A percentile compares a stretch with the other conserved stretches of the same genome.
Evolutionary conservation across 2,113 vertebrate genomes (phyloP).

Genomic region (Sinocyclocheilus rhinocerous): DNA sequence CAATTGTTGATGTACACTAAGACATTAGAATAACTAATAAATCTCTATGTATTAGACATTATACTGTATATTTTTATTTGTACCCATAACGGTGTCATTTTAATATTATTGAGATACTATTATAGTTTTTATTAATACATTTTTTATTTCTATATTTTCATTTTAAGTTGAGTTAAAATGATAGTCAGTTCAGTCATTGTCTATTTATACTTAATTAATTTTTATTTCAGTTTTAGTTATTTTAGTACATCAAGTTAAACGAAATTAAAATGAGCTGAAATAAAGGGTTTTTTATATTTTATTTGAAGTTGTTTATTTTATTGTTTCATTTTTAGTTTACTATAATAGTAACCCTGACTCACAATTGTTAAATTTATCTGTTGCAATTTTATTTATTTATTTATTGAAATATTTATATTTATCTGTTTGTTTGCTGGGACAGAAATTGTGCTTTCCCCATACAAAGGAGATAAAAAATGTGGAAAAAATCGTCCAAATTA

Average conservation of each 20-base stretch:
- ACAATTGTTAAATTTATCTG: not conserved
- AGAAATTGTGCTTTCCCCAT: not conserved
- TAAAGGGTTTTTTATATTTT: too few relatives aligned
- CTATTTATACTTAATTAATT: too few relatives aligned
- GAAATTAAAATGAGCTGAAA: too few relatives aligned
- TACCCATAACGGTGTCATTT: not conserved
- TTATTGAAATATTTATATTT: not conserved
- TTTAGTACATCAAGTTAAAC: too few relatives aligned
- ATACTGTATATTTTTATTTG: not conserved
- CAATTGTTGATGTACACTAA: not conserved
- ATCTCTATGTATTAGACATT: not conserved
- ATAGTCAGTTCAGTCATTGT: too few relatives aligned
- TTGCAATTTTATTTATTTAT: not conserved
- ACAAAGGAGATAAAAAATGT: not conserved
- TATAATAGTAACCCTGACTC: not conserved
- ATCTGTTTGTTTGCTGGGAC: not conserved
- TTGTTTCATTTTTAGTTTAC: not conserved
- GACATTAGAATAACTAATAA: not conserved
- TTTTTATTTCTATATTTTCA: too few relatives aligned
- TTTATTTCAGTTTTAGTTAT: too few relatives aligned
- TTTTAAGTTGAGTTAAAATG: too few relatives aligned
- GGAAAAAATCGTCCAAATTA: too few relatives aligned
- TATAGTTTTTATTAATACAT: too few relatives aligned
- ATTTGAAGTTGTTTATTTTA: too few relatives aligned
- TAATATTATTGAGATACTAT: not conserved